Evolutionary conservation across 2,113 vertebrate genomes (phyloP).

Genomic region (Sus scrofa): T2T-Sscrofa CM000818.6:105211001-105211500

Average conservation of each 20-base stretch:
- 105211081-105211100: neutral
- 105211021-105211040: neutral
- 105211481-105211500: neutral
- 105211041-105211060: neutral
- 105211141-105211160: neutral
- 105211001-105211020: neutral
- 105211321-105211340: conserved; percentile 67
- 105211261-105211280: conserved; percentile 56
- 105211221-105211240: conserved; percentile 61
- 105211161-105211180: neutral
- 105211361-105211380: conserved; percentile 67
- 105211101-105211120: neutral
- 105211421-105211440: conserved; percentile 51
- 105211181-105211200: neutral
- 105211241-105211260: conserved; percentile 69
- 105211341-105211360: conserved; percentile 66
- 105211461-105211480: neutral
- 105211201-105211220: conserved; percentile 42
- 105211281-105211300: neutral
- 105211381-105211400: conserved; percentile 62
- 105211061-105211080: neutral
- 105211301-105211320: conserved; percentile 66
- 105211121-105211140: neutral
- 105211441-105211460: neutral
- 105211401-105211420: conserved; percentile 22